Percentiles rank a stretch among this genome's conserved stretches.
phyloP scores from a whole-genome alignment of 2,113 vertebrate genomes.

The Monarcha castaneiventris region DNA sequence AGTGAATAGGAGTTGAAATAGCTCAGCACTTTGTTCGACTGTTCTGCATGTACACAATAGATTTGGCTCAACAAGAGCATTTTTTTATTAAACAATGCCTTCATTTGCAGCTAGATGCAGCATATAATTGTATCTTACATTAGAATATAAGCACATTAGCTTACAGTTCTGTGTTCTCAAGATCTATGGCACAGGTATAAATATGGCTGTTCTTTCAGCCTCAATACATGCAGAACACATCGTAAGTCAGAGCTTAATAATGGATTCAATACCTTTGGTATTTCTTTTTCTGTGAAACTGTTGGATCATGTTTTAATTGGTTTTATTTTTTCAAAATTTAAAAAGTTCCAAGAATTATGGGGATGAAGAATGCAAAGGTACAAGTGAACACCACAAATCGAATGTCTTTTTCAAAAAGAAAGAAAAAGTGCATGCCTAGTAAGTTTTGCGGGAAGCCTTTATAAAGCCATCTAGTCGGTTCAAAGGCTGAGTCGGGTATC shows the following conservation, averaged over 20 bases:
- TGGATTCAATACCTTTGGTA: neutral
- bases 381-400: neutral
- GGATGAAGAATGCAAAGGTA: neutral
- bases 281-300: neutral
- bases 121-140: neutral
- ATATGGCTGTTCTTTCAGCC: neutral
- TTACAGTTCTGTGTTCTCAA: neutral
- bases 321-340: neutral
- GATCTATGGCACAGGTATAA: neutral
- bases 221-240: rapidly evolving
- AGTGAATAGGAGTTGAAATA: slow-evolving; percentile 32
- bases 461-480: neutral
- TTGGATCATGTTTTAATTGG: neutral
- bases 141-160: neutral
- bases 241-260: neutral
- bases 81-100: slow-evolving; percentile 44
- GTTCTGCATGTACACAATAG: slow-evolving; percentile 26
- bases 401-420: neutral
- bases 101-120: slow-evolving; percentile 22
- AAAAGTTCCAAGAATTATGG: neutral
- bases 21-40: slow-evolving; percentile 36
- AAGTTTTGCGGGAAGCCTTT: neutral
- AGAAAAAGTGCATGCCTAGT: too few relatives aligned
- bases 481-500: neutral
- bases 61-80: slow-evolving; percentile 6